Evolutionary conservation across 2,113 vertebrate species (phyloP), one percentile per base, ranked within the genome.

Genomic region (Dipodomys spectabilis): DNA sequence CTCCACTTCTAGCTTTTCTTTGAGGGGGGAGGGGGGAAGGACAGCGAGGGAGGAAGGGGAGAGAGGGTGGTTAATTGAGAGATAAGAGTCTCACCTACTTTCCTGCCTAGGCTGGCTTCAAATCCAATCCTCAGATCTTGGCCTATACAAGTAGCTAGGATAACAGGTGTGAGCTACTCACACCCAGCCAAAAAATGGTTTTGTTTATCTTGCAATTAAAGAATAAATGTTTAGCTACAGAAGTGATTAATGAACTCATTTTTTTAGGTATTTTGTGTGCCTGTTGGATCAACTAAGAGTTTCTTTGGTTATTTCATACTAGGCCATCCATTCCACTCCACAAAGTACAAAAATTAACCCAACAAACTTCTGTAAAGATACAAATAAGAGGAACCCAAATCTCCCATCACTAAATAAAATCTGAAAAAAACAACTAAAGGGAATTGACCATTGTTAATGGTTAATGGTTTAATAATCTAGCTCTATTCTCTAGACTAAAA

Each of bases 301-400:
- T 79, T 91, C 53, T 86, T 82, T 73, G 79, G 53, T 65, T 80
- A 89, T 80, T 65, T 82, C 44, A 86, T 25, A 20, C 1, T 57
- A 57, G 19, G 27, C 1, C 15, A 81, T 65, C 39, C 20, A 44
- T 23, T 82, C 25, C 30, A 69, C 23, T 44, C 23, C 49, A 81
- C 19, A 75, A 82, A 78, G 45, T 28, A 94, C 64, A 92, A 80
- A 94, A 96, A 64, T 64, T 13, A 92, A 57, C 9, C n/a, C 28
- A 75, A 19, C 27, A 64, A 83, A 92, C 27, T 93, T 79, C 25
- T 74, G 45, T 49, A 87, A 95, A 73, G 16, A 80, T 68, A 84
- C 25, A 72, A 89, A 60, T 28, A 88, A 62, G 25, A 68, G 18
- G 13, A 82, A 91, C 13, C 32, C 75, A 82, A 78, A 39, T 27